Conservation (phyloP, 2,797 vertebrate genomes). For the Sebastes nivosus region DNA sequence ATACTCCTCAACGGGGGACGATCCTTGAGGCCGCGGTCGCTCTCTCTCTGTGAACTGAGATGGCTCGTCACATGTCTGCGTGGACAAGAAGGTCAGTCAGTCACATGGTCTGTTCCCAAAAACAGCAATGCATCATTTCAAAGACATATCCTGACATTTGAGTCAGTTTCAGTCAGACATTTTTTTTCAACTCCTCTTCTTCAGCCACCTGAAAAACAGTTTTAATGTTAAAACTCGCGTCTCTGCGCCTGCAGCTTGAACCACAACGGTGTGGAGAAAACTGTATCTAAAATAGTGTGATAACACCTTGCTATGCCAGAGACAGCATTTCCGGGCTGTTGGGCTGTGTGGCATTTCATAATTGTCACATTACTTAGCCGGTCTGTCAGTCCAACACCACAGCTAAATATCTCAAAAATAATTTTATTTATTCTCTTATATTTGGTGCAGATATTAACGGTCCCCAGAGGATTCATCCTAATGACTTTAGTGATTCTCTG, state of each 20-base stretch:
- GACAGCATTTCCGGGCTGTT: slow-evolving; percentile 4
- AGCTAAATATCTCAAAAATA: neutral
- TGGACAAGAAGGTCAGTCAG: slow-evolving; percentile 29
- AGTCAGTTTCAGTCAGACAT: neutral
- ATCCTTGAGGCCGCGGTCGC: slow-evolving; percentile 95
- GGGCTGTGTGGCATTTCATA: slow-evolving; percentile 3
- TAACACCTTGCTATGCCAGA: slow-evolving; percentile 33
- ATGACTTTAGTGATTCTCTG: neutral
- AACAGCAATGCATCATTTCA: neutral
- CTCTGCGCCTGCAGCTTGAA: neutral
- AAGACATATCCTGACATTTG: neutral
- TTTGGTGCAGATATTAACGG: neutral
- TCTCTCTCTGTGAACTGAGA: slow-evolving; percentile 85
- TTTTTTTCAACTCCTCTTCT: neutral
- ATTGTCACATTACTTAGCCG: slow-evolving; percentile 14
- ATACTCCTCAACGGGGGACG: slow-evolving; percentile 94
- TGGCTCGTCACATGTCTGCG: slow-evolving; percentile 87
- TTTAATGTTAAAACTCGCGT: neutral
- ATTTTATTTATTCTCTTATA: neutral
- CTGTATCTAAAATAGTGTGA: slow-evolving; percentile 23
- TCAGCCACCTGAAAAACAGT: neutral
- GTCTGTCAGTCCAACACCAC: neutral
- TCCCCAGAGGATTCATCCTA: neutral
- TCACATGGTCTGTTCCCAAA: neutral
- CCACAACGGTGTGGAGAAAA: slow-evolving; percentile 11